Evolutionary conservation across 2,888 invertebrate genomes (phyloP).

Genomic region (Diaphora mendica): DNA sequence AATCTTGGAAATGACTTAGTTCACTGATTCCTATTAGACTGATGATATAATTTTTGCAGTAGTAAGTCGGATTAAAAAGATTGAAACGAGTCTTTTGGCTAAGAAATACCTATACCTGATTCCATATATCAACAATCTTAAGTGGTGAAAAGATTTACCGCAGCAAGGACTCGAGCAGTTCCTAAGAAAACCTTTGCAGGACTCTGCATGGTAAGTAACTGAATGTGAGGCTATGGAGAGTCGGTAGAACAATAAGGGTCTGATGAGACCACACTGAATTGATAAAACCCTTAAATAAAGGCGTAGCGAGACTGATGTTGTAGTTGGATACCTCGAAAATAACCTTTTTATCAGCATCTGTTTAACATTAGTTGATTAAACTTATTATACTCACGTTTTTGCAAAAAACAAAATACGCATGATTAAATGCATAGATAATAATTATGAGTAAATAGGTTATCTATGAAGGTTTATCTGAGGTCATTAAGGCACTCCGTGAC

Average conservation of each 20-base stretch:
- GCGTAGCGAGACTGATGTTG: neutral
- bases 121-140: too few species aligned
- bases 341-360: neutral
- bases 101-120: too few species aligned
- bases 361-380: neutral
- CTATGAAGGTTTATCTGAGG: slow-evolving; percentile 51
- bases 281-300: neutral
- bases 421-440: slow-evolving; percentile 26
- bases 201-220: neutral
- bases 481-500: slow-evolving; percentile 54
- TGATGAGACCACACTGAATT: neutral
- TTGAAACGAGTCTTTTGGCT: too few species aligned
- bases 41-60: too few species aligned
- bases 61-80: too few species aligned
- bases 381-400: neutral
- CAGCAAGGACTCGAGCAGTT: too few species aligned
- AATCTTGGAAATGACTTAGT: too few species aligned
- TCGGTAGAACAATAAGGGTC: neutral
- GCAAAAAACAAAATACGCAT: slow-evolving; percentile 16
- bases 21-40: too few species aligned
- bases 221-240: too few species aligned
- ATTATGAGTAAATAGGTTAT: slow-evolving; percentile 54
- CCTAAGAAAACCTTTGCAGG: neutral
- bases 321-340: neutral
- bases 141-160: too few species aligned